A percentile compares a stretch with the other conserved stretches of the same genome.
phyloP scores from a whole-genome alignment of 1,140 invertebrate species.

The Phortica variegata region DNA sequence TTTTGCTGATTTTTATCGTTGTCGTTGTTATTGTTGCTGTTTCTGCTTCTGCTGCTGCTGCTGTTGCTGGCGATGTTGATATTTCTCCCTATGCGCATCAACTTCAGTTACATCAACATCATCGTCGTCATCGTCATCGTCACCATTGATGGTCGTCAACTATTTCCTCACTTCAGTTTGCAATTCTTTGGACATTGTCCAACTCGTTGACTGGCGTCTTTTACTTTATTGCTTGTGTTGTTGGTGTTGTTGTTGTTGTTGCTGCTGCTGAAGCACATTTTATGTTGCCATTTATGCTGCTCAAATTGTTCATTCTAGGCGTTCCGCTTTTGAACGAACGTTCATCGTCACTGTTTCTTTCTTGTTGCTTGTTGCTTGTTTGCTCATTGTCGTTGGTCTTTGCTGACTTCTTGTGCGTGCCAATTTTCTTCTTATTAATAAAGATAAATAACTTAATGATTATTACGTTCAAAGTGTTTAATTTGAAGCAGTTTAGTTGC shows the following conservation, averaged over 20 bases:
- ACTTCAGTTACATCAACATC: slow-evolving; percentile 9
- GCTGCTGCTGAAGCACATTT: slow-evolving; percentile 30
- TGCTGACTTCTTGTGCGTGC: slow-evolving; percentile 44
- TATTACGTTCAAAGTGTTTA: slow-evolving; percentile 50
- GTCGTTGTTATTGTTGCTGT: slow-evolving; percentile 10
- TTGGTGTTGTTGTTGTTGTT: too few species aligned
- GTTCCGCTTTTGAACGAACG: too few species aligned
- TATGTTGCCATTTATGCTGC: slow-evolving; percentile 51
- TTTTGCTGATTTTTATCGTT: slow-evolving; percentile 41
- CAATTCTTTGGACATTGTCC: too few species aligned
- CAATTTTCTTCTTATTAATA: slow-evolving; percentile 54
- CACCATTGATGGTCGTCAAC: slow-evolving; percentile 1
- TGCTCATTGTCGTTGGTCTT: slow-evolving; percentile 30
- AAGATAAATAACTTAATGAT: slow-evolving; percentile 55
- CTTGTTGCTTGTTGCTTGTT: neutral
- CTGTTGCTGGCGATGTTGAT: slow-evolving; percentile 17
- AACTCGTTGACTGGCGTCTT: too few species aligned
- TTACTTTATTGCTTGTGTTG: too few species aligned
- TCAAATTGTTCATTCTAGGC: slow-evolving; percentile 48
- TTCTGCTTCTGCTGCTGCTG: slow-evolving; percentile 8
- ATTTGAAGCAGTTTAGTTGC: slow-evolving; percentile 38
- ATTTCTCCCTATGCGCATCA: slow-evolving; percentile 2
- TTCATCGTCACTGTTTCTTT: slow-evolving; percentile 8
- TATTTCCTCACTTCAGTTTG: too few species aligned
- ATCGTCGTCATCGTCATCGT: neutral